Percentiles rank a stretch among this genome's conserved stretches.
phyloP scores from a whole-genome alignment of 2,888 invertebrate species.

The Limnephilus lunatus region DNA sequence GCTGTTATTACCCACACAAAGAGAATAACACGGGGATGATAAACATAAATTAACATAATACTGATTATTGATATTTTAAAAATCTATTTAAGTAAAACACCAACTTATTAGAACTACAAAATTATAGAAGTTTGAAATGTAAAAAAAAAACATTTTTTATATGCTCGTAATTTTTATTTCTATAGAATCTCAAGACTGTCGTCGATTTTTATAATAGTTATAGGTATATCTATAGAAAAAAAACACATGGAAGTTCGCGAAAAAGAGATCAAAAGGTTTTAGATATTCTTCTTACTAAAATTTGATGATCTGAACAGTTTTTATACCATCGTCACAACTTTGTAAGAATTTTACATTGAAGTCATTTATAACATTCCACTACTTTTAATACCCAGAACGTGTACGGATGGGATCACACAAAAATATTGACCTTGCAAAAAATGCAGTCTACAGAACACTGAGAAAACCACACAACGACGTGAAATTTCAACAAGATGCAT shows the following conservation, averaged over 20 bases:
- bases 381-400: too few relatives aligned
- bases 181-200: neutral
- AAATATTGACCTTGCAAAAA: neutral
- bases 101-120: neutral
- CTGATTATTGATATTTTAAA: neutral
- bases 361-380: too few relatives aligned
- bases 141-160: neutral
- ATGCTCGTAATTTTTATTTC: neutral
- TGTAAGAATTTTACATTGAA: too few relatives aligned
- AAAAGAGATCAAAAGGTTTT: too few relatives aligned
- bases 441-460: neutral
- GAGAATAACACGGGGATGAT: neutral
- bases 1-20: neutral
- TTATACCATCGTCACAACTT: neutral
- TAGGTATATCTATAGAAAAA: too few relatives aligned
- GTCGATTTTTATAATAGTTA: neutral
- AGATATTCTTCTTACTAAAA: too few relatives aligned
- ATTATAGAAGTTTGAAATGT: neutral
- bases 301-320: too few relatives aligned
- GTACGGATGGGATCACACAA: neutral
- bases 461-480: neutral
- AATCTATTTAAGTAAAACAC: neutral
- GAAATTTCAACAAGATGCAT: neutral
- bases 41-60: neutral
- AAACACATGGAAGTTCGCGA: too few relatives aligned